Evolutionary conservation across 2,113 vertebrate genomes (phyloP).

Genomic region (Corvus hawaiiensis): DNA sequence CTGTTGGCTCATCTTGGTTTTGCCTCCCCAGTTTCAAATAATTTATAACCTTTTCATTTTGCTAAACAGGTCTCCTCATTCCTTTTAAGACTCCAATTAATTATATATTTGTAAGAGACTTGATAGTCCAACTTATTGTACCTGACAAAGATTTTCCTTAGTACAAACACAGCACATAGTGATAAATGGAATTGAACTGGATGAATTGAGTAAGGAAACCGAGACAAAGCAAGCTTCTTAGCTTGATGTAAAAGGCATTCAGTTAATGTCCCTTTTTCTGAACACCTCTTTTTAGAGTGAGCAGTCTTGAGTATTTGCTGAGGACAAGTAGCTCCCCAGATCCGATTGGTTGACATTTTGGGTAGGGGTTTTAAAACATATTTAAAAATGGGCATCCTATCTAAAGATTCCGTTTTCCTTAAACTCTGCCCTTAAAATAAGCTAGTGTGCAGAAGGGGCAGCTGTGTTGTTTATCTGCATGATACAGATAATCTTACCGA

Average conservation of each 20-base stretch:
- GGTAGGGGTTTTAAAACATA: fast-evolving
- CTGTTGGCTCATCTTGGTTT: not conserved
- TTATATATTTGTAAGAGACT: not conserved
- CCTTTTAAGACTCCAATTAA: not conserved
- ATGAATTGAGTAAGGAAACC: not conserved
- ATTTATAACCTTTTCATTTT: not conserved
- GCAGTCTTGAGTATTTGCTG: not conserved
- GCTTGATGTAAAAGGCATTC: not conserved
- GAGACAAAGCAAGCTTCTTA: not conserved
- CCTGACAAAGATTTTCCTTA: not conserved
- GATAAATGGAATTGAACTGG: not conserved
- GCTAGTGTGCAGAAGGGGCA: not conserved
- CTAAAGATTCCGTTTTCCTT: not conserved
- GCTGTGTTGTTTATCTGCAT: not conserved
- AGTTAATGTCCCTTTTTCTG: not conserved
- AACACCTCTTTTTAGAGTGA: not conserved
- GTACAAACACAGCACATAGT: not conserved
- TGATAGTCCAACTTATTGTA: not conserved
- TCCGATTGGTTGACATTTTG: fast-evolving
- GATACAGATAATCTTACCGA: not conserved
- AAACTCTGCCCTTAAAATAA: not conserved
- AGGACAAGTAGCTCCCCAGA: not conserved
- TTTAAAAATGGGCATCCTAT: not conserved
- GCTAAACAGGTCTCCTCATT: not conserved
- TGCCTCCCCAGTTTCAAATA: not conserved